These are phyloP conservation scores for Drosophila anomalipes DNA, from an alignment of 2,888 invertebrate genomes.

Conservation along the genomic window DNA sequence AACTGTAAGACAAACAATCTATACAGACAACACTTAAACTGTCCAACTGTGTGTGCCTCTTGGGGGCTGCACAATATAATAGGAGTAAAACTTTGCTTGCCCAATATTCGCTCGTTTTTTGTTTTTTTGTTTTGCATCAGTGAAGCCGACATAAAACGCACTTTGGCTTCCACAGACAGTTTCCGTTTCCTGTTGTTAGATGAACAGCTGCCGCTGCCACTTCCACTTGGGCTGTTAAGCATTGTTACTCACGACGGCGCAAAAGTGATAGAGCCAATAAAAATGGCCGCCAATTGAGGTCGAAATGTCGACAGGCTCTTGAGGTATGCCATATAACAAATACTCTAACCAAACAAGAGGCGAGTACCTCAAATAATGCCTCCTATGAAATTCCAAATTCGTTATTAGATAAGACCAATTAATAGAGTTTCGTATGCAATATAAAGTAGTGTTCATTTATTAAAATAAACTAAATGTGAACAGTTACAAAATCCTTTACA, in stretches of 20 bases:
- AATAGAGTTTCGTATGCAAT: not conserved
- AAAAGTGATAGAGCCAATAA: constrained; percentile 67
- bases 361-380: not conserved
- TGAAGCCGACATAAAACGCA: constrained; percentile 58
- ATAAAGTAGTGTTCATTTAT: not conserved
- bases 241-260: constrained; percentile 41
- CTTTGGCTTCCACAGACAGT: constrained; percentile 67
- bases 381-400: not conserved
- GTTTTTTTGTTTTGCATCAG: constrained; percentile 3
- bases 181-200: constrained; percentile 74
- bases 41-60: constrained; percentile 65
- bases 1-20: constrained; percentile 45
- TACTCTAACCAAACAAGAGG: not conserved
- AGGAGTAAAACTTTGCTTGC: constrained; percentile 43
- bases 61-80: constrained; percentile 28
- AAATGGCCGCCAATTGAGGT: constrained; percentile 60
- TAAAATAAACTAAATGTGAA: not conserved
- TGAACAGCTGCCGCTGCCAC: constrained; percentile 62
- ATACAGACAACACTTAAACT: constrained; percentile 70
- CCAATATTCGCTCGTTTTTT: constrained; percentile 7
- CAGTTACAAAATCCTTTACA: not conserved
- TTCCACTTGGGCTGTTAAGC: not conserved
- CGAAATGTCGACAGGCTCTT: not conserved
- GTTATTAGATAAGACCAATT: not conserved
- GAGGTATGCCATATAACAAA: not conserved